Percentiles rank a stretch among this genome's conserved stretches.
phyloP scores from a whole-genome alignment of 2,113 vertebrate genomes.

The Rutilus rutilus region DNA sequence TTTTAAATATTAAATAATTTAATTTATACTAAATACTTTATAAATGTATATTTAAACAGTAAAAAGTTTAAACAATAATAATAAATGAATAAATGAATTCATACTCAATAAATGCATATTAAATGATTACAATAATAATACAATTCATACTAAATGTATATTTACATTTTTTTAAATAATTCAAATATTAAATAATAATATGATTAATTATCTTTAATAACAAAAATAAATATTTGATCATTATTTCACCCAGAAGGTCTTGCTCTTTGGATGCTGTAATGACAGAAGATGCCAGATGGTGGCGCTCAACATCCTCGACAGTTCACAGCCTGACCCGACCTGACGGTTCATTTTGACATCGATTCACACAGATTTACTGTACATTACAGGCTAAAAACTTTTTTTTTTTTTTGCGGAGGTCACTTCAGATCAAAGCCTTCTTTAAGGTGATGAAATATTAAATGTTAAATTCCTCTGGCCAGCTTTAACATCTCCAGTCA shows the following conservation, averaged over 20 bases:
- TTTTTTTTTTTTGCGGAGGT: neutral
- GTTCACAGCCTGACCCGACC: neutral
- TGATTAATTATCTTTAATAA: neutral
- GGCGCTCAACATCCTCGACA: constrained; percentile 3
- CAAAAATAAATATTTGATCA: neutral
- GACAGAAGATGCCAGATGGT: neutral
- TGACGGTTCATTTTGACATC: neutral
- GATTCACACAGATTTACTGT: neutral
- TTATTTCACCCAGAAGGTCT: neutral
- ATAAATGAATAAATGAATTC: no score
- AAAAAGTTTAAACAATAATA: neutral
- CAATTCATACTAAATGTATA: neutral
- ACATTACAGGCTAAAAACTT: neutral
- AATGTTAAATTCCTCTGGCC: neutral
- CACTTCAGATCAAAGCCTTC: neutral
- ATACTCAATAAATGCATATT: neutral
- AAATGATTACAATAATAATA: neutral
- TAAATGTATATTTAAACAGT: neutral
- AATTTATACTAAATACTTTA: neutral
- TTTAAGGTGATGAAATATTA: neutral
- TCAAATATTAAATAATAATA: no score
- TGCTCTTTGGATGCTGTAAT: neutral
- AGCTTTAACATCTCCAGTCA: neutral
- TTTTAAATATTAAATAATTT: no score
- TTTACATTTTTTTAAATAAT: neutral